Base-by-base conservation (phyloP, 2,888 invertebrate genomes). In the Drosophila dives region DNA sequence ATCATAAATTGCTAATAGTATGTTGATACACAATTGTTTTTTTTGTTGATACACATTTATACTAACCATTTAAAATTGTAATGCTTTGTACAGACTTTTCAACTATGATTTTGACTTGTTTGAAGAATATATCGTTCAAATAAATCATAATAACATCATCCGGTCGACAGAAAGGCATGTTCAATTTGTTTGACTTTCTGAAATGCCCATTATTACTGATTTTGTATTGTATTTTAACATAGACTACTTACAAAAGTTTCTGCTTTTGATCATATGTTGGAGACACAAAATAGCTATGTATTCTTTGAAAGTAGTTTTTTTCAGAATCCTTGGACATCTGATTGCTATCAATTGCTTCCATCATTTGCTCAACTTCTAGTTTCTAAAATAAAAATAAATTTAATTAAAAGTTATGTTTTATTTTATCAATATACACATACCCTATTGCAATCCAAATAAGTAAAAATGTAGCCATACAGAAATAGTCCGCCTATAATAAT, bases 101-200 rank as follows among this genome's bases (percentile, higher is more conserved):
- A 10, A 92, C 48, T 3, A 92, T 17, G 29, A 87, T 66, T 56
- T 91, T 75, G 12, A 92, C 69, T 69, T 92, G 91, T 49, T 85
- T 89, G 0, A 92, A 54, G 29, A 92, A 90, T 58, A 92, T 73
- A 23, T 92, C 89, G 71, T 91, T 93, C 2, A 76, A 53, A 59
- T 92, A 92, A 63, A 85, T 80, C 12, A 92, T 49, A 3, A 92
- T 62, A 1, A 93, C 92, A 38, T 90, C 83, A 81, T 93, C 93
- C 1, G 93, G 93, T 17, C 91, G 86, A 56, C 92, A 92, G 67
- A 78, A 90, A 0, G 77, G 75, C 23, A 91, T 32, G 17, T 80
- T 83, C 0, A 91, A 7, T 72, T 86, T 88, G 34, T 78, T 79
- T 0, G 90, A 71, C 65, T 90, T 85, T 54, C 92, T 93, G 67